Base-by-base conservation (phyloP, 2,888 invertebrate species). In the Thelaira solivaga region DNA sequence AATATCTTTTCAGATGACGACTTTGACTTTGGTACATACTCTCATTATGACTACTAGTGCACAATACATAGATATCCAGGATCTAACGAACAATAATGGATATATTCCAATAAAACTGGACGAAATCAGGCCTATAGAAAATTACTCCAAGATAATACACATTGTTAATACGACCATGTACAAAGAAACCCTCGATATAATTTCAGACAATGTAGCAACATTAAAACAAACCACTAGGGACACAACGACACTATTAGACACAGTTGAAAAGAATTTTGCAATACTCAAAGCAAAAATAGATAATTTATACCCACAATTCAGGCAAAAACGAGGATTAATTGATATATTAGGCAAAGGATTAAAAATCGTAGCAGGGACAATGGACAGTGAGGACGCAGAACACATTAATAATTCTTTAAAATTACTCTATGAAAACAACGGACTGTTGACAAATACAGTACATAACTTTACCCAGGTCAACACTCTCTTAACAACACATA, bases 1-100 rank as follows among this genome's bases (percentile, higher is more conserved):
- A 22, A 55, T n/a, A 13, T 36, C 1, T 11, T 55, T 55, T 55
- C 13, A 55, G 34, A 55, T 55, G 55, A 13, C 22, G 13, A 36
- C 5, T 22, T 55, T n/a, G 22, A 55, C 11, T 1, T 3, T 49
- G 18, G 16, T 49, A 49, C 7, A 16, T 1, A 10, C 47, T 2
- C 13, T 47, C 4, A 1, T 53, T 10, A n/a, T 10, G 5, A 31
- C 13, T 0, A n/a, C 18, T 2, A 62, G 29, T 6, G 7, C 51
- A 18, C 69, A 80, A 67, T 57, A 13, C 10, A 26, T 80, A 7
- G 79, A 76, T 13, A 64, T 79, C 16, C 77, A 72, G 16, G 68
- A 77, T 29, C 13, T 77, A 18, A 73, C 26, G 2, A 72, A 75
- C 18, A 77, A 77, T 13, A 76, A 81, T 11, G 80, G 72, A 24